These are phyloP conservation scores for Flexamia atlantica DNA, from an alignment of 2,888 invertebrate genomes.

Conservation along the genomic window DNA sequence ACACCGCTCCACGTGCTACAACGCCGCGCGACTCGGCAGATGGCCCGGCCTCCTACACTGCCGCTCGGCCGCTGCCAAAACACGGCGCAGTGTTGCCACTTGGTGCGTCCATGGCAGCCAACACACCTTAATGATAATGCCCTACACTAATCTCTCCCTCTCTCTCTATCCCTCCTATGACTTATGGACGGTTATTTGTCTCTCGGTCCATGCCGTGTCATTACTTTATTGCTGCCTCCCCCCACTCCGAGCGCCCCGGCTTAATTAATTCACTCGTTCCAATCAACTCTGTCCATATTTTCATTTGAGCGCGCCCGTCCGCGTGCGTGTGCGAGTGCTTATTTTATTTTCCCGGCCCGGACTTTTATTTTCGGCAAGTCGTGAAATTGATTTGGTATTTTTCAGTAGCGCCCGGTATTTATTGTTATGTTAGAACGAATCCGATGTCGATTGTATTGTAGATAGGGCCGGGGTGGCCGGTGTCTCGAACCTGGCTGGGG, in stretches of 20 bases:
- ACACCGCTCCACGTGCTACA: background rate
- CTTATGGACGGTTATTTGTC: conserved; percentile 60
- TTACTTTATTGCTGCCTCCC: conserved; percentile 61
- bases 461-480: background rate
- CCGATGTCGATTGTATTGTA: conserved; percentile 20
- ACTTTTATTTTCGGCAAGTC: conserved; percentile 41
- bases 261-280: conserved; percentile 61
- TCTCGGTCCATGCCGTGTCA: conserved; percentile 51
- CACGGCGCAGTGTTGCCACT: conserved; percentile 55
- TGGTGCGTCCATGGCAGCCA: conserved; percentile 59
- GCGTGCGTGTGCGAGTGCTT: conserved; percentile 27
- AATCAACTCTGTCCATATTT: conserved; percentile 54
- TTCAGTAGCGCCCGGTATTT: conserved; percentile 32
- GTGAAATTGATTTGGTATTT: conserved; percentile 22
- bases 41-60: conserved; percentile 51
- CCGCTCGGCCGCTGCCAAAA: conserved; percentile 52
- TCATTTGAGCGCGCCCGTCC: conserved; percentile 40
- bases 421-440: conserved; percentile 39
- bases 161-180: conserved; percentile 61
- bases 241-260: conserved; percentile 4
- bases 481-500: background rate
- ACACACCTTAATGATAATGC: conserved; percentile 63
- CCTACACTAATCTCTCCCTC: conserved; percentile 61
- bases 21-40: conserved; percentile 16
- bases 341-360: conserved; percentile 12